phyloP scores from a whole-genome alignment of 2,797 vertebrate species.

The Vipera ursinii region DNA sequence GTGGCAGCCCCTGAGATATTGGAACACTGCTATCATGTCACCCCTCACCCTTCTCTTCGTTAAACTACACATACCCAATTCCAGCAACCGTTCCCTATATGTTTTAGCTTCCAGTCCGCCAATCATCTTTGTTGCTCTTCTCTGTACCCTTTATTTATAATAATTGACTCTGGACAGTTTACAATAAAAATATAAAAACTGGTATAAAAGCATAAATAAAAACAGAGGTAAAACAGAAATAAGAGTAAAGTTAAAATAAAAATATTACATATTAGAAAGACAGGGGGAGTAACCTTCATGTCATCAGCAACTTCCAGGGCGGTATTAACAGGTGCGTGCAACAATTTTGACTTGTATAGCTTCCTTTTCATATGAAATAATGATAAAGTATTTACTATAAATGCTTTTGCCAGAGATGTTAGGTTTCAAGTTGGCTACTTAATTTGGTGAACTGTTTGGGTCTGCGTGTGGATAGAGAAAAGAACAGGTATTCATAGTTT shows the following conservation, averaged over 20 bases:
- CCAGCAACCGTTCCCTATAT: too few relatives aligned
- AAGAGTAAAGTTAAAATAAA: not conserved
- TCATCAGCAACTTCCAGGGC: not conserved
- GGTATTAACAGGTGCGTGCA: not conserved
- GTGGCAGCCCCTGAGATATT: too few relatives aligned
- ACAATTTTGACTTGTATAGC: not conserved
- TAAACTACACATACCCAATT: too few relatives aligned
- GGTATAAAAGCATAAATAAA: not conserved
- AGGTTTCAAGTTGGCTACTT: not conserved
- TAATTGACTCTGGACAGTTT: not conserved
- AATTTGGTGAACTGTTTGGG: not conserved
- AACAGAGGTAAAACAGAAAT: not conserved
- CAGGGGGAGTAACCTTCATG: not conserved
- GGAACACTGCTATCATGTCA: too few relatives aligned
- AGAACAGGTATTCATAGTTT: not conserved
- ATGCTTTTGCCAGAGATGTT: not conserved
- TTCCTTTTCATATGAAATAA: not conserved
- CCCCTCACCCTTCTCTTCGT: too few relatives aligned
- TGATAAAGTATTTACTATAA: not conserved
- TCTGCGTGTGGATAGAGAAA: not conserved
- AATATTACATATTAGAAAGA: not conserved
- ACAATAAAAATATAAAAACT: not conserved
- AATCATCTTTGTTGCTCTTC: too few relatives aligned
- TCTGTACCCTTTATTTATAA: not conserved
- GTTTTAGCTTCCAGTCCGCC: too few relatives aligned